A percentile compares a stretch with the other conserved stretches of the same genome.
Conservation (phyloP, 2,113 vertebrate species). For the Tragelaphus buxtoni region DNA sequence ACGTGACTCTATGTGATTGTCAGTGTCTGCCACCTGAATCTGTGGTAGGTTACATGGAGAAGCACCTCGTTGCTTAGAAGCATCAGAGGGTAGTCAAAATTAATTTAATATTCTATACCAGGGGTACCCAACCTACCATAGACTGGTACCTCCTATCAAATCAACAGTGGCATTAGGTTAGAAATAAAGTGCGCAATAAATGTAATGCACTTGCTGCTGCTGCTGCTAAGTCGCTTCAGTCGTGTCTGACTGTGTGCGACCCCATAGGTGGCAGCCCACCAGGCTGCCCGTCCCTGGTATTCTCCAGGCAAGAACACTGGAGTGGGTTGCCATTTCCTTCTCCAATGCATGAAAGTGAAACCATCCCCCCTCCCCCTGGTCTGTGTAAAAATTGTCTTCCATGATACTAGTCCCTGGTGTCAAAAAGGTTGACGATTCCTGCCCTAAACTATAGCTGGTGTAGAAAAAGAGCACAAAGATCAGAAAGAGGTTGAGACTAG, state of each 20-base stretch:
- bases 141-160: not conserved
- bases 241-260: accelerated
- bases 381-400: not conserved
- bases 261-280: no score
- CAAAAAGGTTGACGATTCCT: not conserved
- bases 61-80: not conserved
- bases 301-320: no score
- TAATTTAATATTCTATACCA: not conserved
- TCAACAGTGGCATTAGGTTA: not conserved
- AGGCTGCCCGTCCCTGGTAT: no score
- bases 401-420: not conserved
- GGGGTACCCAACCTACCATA: not conserved
- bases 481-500: not conserved
- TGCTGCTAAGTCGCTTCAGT: no score
- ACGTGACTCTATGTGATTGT: not conserved
- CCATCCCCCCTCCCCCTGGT: not conserved
- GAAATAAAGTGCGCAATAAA: not conserved
- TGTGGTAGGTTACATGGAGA: not conserved
- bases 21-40: not conserved
- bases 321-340: no score
- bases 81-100: not conserved
- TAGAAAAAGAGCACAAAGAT: not conserved
- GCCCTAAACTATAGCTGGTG: not conserved
- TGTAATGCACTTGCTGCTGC: not conserved
- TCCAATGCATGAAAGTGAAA: not conserved